Evolutionary conservation across 2,113 vertebrate species (phyloP).

Genomic region (Antigone vipio): DNA sequence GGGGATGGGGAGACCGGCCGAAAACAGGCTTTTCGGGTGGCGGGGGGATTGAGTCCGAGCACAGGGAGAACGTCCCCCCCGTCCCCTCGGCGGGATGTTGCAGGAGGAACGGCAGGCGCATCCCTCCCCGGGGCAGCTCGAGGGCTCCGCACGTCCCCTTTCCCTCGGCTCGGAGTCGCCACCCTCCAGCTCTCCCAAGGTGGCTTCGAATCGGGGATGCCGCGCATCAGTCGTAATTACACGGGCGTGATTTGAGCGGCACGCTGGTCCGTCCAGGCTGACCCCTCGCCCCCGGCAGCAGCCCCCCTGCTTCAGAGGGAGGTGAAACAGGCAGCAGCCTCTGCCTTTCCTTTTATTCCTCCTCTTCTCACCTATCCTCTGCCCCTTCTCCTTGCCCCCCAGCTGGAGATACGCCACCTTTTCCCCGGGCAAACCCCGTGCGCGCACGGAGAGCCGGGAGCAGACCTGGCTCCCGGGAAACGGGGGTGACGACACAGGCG

Average conservation of each 20-base stretch:
- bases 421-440: rapidly evolving
- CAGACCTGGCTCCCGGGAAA: not conserved
- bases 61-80: no score
- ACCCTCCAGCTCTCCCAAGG: not conserved
- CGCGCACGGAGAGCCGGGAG: not conserved
- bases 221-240: rapidly evolving
- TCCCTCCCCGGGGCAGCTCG: not conserved
- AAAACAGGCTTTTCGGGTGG: not conserved
- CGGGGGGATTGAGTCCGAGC: rapidly evolving
- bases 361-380: not conserved
- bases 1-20: not conserved
- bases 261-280: no score
- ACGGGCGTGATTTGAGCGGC: rapidly evolving
- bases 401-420: rapidly evolving
- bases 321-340: not conserved
- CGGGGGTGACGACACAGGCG: not conserved
- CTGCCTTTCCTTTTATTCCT: rapidly evolving
- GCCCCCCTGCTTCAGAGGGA: not conserved
- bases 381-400: not conserved
- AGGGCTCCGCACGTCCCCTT: not conserved
- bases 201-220: not conserved
- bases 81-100: not conserved
- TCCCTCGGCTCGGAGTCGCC: rapidly evolving
- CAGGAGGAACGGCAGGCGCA: not conserved
- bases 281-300: not conserved